These are phyloP conservation scores for Chamaedrilus cognettii DNA, from an alignment of 2,888 invertebrate species.

Conservation along the genomic window DNA sequence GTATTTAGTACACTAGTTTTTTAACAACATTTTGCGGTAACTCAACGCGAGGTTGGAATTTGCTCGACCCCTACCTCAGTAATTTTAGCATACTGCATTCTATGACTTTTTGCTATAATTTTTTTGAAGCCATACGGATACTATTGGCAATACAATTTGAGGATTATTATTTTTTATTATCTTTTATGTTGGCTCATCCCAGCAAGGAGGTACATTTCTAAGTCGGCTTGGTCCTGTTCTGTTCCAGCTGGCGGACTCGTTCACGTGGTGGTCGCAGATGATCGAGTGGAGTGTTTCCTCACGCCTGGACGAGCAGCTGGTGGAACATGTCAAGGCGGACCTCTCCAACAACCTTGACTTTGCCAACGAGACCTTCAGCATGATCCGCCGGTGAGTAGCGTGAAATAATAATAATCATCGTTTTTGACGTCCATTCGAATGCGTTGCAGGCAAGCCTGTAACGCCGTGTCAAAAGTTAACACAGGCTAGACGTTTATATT, in stretches of 20 bases:
- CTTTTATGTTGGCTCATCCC: too few relatives aligned
- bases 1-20: too few relatives aligned
- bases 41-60: too few relatives aligned
- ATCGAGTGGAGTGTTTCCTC: constrained; percentile 42
- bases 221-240: neutral
- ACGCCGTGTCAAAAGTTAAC: too few relatives aligned
- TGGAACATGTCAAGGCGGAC: constrained; percentile 49
- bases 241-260: constrained; percentile 38
- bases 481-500: too few relatives aligned
- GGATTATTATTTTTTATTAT: neutral
- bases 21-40: too few relatives aligned
- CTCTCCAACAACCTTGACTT: constrained; percentile 34
- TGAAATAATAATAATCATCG: too few relatives aligned
- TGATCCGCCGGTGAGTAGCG: neutral
- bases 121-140: neutral
- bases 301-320: constrained; percentile 44
- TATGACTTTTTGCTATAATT: neutral
- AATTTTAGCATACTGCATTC: neutral
- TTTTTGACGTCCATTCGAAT: too few relatives aligned
- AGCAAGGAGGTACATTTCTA: neutral
- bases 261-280: constrained; percentile 54
- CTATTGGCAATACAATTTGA: neutral
- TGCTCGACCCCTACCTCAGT: too few relatives aligned
- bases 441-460: too few relatives aligned
- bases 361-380: neutral